phyloP scores from a whole-genome alignment of 2,888 invertebrate species.

The Synergus umbraculus region DNA sequence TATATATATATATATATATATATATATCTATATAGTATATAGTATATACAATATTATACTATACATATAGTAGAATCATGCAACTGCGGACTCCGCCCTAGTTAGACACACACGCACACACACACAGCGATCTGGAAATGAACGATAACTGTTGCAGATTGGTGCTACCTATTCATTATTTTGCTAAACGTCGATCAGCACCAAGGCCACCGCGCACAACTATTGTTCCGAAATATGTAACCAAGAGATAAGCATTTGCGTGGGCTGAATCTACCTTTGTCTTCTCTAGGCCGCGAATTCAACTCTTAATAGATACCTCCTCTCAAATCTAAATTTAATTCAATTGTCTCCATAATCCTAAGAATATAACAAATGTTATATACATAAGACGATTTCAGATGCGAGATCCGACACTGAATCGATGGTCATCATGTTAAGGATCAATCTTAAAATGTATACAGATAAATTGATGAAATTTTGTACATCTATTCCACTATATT shows the following conservation, averaged over 20 bases:
- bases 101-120: conserved; percentile 61
- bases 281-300: conserved; percentile 9
- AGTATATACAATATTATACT: no score
- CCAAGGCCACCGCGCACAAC: conserved; percentile 54
- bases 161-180: conserved; percentile 66
- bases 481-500: no score
- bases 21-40: no score
- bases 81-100: conserved; percentile 65
- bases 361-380: no score
- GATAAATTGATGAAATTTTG: no score
- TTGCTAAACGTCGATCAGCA: conserved; percentile 62
- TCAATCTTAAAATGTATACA: no score
- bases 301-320: not conserved
- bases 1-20: no score
- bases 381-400: no score
- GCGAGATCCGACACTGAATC: no score
- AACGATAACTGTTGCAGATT: conserved; percentile 61
- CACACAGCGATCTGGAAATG: conserved; percentile 50
- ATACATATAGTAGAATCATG: conserved; percentile 18
- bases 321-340: not conserved
- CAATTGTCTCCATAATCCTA: not conserved
- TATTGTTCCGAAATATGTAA: conserved; percentile 54
- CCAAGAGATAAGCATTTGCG: conserved; percentile 34
- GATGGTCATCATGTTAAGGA: no score
- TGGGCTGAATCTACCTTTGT: conserved; percentile 29